Percentiles rank a stretch among this genome's conserved stretches.
These are phyloP conservation scores for Lissonota sp. DNA, from an alignment of 2,888 invertebrate genomes.

Conservation along the genomic window DNA sequence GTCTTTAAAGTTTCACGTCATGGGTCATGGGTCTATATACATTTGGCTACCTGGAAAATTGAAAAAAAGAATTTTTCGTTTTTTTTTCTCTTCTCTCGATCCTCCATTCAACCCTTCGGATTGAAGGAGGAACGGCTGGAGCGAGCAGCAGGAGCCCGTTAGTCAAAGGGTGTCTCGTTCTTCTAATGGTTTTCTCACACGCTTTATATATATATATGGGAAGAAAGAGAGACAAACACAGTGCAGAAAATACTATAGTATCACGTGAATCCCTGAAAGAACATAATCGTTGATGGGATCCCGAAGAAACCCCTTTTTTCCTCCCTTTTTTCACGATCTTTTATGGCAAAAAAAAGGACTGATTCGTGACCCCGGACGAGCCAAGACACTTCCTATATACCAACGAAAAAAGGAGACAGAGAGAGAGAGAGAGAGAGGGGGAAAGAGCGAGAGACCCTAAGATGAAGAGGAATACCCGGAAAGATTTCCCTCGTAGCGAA, in stretches of 20 bases:
- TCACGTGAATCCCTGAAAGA: conserved; percentile 49
- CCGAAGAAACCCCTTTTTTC: conserved; percentile 52
- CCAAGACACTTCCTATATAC: conserved; percentile 39
- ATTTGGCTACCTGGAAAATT: conserved; percentile 75
- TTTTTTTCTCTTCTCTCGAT: conserved; percentile 68
- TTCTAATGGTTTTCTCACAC: conserved; percentile 81
- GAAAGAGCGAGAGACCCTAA: conserved; percentile 20
- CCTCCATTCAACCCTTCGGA: conserved; percentile 72
- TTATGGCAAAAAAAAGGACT: conserved; percentile 50
- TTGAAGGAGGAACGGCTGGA: conserved; percentile 63
- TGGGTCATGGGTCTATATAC: not conserved
- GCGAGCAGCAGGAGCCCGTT: conserved; percentile 73
- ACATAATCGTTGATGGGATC: conserved; percentile 54
- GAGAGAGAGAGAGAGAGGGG: conserved; percentile 29
- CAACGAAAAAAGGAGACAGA: conserved; percentile 20
- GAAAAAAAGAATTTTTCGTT: conserved; percentile 69
- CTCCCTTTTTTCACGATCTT: conserved; percentile 48
- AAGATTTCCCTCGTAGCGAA: conserved; percentile 20
- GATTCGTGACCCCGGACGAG: conserved; percentile 53
- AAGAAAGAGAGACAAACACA: conserved; percentile 9
- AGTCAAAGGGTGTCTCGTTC: conserved; percentile 77
- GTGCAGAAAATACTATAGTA: conserved; percentile 15
- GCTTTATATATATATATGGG: conserved; percentile 49
- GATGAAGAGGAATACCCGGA: not conserved
- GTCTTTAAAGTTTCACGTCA: conserved; percentile 41